phyloP scores from a whole-genome alignment of 1,140 invertebrate genomes.

The Papilio polytes region DNA sequence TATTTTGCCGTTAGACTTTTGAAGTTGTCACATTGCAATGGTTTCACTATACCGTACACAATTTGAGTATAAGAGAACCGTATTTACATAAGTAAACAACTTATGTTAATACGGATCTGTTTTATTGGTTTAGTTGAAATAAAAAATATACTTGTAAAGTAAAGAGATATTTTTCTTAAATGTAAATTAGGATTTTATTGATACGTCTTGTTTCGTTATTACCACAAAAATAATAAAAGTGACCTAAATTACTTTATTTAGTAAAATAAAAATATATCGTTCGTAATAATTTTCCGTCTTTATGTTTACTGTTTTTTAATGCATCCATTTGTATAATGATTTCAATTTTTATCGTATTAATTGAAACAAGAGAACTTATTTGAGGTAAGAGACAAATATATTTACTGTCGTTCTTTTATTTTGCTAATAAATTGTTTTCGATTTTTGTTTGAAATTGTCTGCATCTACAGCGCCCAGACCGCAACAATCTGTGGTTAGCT shows the following conservation, averaged over 20 bases:
- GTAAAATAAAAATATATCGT: not conserved
- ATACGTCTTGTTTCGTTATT: not conserved
- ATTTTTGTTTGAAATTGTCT: not conserved
- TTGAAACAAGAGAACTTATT: not conserved
- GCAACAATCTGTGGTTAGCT: not conserved
- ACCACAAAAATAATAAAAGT: not conserved
- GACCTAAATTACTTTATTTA: slow-evolving; percentile 5
- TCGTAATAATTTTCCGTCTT: not conserved
- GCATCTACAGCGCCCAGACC: not conserved
- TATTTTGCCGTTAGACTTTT: too few relatives aligned
- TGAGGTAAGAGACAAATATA: not conserved
- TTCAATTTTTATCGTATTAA: too few relatives aligned
- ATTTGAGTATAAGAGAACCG: not conserved
- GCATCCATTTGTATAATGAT: not conserved
- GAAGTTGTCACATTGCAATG: not conserved
- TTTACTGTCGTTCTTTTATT: too few relatives aligned
- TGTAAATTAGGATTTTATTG: not conserved
- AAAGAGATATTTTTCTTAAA: not conserved
- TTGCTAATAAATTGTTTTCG: not conserved
- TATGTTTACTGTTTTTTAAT: slow-evolving; percentile 9
- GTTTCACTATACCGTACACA: not conserved
- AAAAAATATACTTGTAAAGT: not conserved
- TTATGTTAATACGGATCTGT: too few relatives aligned
- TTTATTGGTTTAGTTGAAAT: not conserved
- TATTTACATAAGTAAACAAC: too few relatives aligned